These are phyloP conservation scores for Ceyx erithaca DNA, from an alignment of 2,797 vertebrate genomes.

Conservation along the genomic window DNA sequence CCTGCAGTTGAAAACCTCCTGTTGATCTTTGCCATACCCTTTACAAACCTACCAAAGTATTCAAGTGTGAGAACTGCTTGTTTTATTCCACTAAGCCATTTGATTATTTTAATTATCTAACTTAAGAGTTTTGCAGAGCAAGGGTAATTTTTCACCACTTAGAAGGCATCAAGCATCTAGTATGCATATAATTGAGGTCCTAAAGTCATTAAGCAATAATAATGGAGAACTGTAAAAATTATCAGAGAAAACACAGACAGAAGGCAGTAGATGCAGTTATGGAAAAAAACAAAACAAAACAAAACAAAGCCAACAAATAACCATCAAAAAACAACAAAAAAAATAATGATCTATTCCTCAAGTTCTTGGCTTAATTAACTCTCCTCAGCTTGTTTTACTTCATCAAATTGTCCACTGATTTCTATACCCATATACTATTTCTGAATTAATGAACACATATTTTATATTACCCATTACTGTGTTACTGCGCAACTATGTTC, in stretches of 20 bases:
- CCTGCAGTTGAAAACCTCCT: not conserved
- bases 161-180: not conserved
- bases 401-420: not conserved
- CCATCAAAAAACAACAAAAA: not conserved
- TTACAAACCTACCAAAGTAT: not conserved
- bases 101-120: not conserved
- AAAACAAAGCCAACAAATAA: too few relatives aligned
- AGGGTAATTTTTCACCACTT: slow-evolving; percentile 17
- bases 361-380: not conserved
- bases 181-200: not conserved
- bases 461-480: not conserved
- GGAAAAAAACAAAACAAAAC: too few relatives aligned
- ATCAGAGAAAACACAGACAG: not conserved
- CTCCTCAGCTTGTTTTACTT: not conserved
- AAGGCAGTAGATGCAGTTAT: not conserved
- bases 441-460: not conserved
- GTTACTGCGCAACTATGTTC: not conserved
- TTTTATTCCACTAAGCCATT: not conserved
- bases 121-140: not conserved
- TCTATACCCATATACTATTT: not conserved
- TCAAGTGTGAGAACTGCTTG: not conserved
- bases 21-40: not conserved
- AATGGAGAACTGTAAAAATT: not conserved
- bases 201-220: not conserved
- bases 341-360: not conserved